Evolutionary conservation across 2,113 vertebrate genomes (phyloP), one percentile per base, ranked within the genome.

Genomic region (Corythornis madagascariensis): DNA sequence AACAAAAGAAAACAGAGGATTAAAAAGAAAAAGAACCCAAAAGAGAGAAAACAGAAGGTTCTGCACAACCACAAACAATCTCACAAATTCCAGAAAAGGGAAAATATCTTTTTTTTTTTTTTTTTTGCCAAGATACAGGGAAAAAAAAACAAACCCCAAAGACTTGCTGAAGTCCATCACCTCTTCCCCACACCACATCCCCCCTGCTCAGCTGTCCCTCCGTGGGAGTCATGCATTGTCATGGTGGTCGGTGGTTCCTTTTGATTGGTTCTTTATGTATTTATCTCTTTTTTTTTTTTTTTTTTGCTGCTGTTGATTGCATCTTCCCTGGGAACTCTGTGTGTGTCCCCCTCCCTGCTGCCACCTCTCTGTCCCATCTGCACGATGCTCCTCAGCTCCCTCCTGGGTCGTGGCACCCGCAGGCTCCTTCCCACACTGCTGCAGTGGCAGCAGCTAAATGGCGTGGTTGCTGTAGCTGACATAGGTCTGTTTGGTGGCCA

Each of bases 391-490:
- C 31, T 83, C 26, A 5, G 59, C 86, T 82, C 67, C 70, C 57
- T 94, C 81, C 77, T 0, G 7, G 14, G 3, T 18, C 10, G 42
- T 25, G 69, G 86, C 43, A n/a, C 22, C 89, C 15, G 4, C 90
- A 60, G 93, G 61, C 56, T 50, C 19, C 75, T 67, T 28, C 53
- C 25, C 69, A 20, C 18, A 79, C 16, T 4, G 84, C 65, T 67
- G 70, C 3, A 33, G 76, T 56, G 65, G 66, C 91, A 45, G 92
- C 72, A 73, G 94, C 97, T 98, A 99, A 98, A 99, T 99, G 56
- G 99, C 98, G 53, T 99, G 99, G 98, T 99, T 99, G 97, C 98
- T 99, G 93, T 99, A 99, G 98, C 98, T 99, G 97, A 99, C 99
- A 61, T 99, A 99, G 66, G 99, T 99, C 98, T 99, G 99, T 97